Conservation (phyloP, 2,113 vertebrate genomes). For the Mustela nigripes region DNA sequence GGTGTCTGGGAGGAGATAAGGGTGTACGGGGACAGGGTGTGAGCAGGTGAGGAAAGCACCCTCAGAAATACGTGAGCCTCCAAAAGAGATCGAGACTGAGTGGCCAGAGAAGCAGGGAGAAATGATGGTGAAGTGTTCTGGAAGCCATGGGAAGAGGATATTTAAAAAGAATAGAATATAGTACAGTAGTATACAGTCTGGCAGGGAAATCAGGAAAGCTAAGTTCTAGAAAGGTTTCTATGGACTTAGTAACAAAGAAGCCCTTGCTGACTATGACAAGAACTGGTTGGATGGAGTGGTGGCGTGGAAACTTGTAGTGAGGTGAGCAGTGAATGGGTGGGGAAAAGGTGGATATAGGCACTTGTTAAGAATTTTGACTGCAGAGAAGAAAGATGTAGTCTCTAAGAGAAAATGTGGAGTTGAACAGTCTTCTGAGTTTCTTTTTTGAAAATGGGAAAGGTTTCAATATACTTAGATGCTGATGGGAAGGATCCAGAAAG, state of each 20-base stretch:
- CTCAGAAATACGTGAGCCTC: background rate
- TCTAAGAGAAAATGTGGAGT: background rate
- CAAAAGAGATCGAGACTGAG: background rate
- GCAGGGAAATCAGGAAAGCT: background rate
- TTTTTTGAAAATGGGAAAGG: background rate
- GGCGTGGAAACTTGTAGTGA: background rate
- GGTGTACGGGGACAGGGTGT: background rate
- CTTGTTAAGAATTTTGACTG: background rate
- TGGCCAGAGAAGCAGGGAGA: background rate
- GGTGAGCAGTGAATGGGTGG: background rate
- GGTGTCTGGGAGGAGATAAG: background rate
- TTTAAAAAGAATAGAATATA: background rate
- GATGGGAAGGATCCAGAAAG: conserved; percentile 21
- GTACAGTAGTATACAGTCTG: background rate
- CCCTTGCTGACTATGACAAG: background rate
- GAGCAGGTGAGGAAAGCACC: background rate
- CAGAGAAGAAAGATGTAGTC: background rate
- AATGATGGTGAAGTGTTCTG: background rate
- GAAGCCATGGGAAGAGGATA: background rate
- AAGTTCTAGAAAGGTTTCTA: background rate
- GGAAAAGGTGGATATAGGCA: background rate
- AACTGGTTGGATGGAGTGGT: background rate
- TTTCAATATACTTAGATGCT: background rate
- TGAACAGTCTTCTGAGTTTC: conserved; percentile 43
- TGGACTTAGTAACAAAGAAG: background rate